These are phyloP conservation scores for Temnothorax nylanderi DNA, from an alignment of 1,140 invertebrate species.

Conservation along the genomic window DNA sequence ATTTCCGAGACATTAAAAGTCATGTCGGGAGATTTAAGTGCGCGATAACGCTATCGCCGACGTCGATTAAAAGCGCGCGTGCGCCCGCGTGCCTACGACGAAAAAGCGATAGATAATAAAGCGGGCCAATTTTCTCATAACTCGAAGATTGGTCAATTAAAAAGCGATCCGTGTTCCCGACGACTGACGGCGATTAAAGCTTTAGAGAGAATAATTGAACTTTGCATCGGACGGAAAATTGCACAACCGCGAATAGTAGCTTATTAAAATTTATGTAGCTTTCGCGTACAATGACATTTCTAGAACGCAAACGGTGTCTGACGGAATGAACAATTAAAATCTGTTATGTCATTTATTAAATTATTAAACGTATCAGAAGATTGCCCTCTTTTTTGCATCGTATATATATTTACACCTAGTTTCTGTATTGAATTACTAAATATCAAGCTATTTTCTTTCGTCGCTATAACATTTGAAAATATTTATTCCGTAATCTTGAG, in stretches of 20 bases:
- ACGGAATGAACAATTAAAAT: not conserved
- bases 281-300: slow-evolving; percentile 9
- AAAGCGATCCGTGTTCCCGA: slow-evolving; percentile 4
- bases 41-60: not conserved
- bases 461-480: not conserved
- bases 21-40: not conserved
- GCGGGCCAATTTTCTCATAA: slow-evolving; percentile 35
- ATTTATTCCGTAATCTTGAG: not conserved
- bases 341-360: not conserved
- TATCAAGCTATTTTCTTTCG: not conserved
- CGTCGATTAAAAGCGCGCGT: slow-evolving; percentile 21
- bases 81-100: too few species aligned
- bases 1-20: slow-evolving; percentile 31
- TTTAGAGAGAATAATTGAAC: slow-evolving; percentile 38
- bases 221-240: slow-evolving; percentile 1
- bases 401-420: not conserved
- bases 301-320: not conserved
- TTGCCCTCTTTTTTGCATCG: not conserved
- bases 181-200: slow-evolving; percentile 23
- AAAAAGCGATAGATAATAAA: slow-evolving; percentile 33
- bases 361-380: not conserved
- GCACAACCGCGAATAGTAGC: not conserved
- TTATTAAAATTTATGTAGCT: slow-evolving; percentile 25
- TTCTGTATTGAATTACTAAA: not conserved
- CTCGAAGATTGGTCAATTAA: slow-evolving; percentile 47